These are phyloP conservation scores for Lepus oiostolus DNA, from an alignment of 2,797 vertebrate species.

Conservation along the genomic window DNA sequence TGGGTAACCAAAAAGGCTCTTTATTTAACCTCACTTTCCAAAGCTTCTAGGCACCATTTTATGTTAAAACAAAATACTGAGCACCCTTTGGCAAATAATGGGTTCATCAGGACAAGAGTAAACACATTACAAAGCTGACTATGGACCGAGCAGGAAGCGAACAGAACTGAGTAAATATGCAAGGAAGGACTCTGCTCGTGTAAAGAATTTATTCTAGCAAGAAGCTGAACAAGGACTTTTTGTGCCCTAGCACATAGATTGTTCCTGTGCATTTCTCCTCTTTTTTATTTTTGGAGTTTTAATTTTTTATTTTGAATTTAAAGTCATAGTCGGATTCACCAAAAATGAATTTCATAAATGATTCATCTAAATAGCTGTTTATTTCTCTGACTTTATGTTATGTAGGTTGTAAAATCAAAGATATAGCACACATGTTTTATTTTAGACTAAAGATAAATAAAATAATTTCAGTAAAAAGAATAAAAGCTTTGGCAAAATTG, in stretches of 20 bases:
- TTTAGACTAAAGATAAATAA: constrained; percentile 37
- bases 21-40: background rate
- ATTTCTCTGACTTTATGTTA: background rate
- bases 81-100: constrained; percentile 40
- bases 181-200: background rate
- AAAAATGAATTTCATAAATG: constrained; percentile 9
- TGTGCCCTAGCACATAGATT: background rate
- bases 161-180: constrained; percentile 11
- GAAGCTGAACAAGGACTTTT: background rate
- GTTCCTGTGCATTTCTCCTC: background rate
- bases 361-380: constrained; percentile 5
- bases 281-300: constrained; percentile 43
- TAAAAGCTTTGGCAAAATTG: constrained; percentile 2
- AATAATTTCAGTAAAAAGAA: constrained; percentile 34
- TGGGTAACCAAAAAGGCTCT: background rate
- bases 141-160: constrained; percentile 2
- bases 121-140: constrained; percentile 1
- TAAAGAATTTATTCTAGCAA: background rate
- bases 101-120: constrained; percentile 1
- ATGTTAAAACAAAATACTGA: background rate
- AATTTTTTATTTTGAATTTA: constrained; percentile 30
- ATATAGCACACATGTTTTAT: background rate
- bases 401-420: background rate
- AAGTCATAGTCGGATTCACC: constrained; percentile 34
- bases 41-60: background rate